phyloP scores from a whole-genome alignment of 1,140 invertebrate genomes.

The Pseudomyrmex gracilis region DNA sequence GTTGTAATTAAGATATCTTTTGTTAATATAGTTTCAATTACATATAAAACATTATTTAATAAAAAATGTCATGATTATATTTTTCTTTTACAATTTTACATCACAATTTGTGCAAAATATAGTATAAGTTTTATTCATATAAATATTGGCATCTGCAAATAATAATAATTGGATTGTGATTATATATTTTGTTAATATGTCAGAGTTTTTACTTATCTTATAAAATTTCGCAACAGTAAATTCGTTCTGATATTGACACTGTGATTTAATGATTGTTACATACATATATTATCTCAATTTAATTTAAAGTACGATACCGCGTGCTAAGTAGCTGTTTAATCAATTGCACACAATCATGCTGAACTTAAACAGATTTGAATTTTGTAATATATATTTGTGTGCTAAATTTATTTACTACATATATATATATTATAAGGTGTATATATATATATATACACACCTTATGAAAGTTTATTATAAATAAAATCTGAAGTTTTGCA shows the following conservation, averaged over 20 bases:
- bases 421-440: too few species aligned
- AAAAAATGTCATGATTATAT: constrained; percentile 17
- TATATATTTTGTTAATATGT: constrained; percentile 1
- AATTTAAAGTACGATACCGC: constrained; percentile 24
- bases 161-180: neutral
- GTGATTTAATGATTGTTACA: neutral
- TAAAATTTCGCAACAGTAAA: constrained; percentile 32
- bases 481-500: constrained; percentile 27
- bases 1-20: constrained; percentile 35
- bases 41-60: constrained; percentile 37
- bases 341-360: constrained; percentile 3
- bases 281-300: constrained; percentile 27
- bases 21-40: constrained; percentile 1
- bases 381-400: constrained; percentile 8
- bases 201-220: constrained; percentile 39
- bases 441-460: too few species aligned
- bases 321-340: constrained; percentile 13
- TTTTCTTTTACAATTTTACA: constrained; percentile 27
- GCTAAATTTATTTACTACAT: constrained; percentile 15
- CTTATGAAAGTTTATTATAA: constrained; percentile 14
- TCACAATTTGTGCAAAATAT: constrained; percentile 47
- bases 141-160: constrained; percentile 31
- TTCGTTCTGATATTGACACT: constrained; percentile 20
- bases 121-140: constrained; percentile 29
- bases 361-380: constrained; percentile 11